These are phyloP conservation scores for Phasianus colchicus DNA, from an alignment of 2,113 vertebrate genomes.

Conservation along the genomic window DNA sequence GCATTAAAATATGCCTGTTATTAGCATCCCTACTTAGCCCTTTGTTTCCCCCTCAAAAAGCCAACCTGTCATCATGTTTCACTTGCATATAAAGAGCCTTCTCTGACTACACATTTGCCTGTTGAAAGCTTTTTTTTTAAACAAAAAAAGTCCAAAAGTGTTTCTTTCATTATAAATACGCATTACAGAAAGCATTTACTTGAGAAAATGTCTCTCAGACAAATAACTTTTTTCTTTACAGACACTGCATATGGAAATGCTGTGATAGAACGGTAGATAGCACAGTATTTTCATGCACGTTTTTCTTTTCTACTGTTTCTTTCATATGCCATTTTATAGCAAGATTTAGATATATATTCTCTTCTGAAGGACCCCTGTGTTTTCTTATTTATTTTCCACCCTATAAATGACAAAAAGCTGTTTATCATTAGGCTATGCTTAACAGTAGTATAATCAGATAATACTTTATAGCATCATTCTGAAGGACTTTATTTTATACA, in stretches of 20 bases:
- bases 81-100: neutral
- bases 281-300: neutral
- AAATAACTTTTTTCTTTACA: neutral
- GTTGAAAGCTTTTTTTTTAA: neutral
- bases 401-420: neutral
- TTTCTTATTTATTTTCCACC: neutral
- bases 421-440: neutral
- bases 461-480: neutral
- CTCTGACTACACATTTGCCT: neutral
- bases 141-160: neutral
- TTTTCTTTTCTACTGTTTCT: neutral
- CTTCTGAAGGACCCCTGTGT: neutral
- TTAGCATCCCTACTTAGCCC: constrained; percentile 38
- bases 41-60: constrained; percentile 34
- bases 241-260: neutral
- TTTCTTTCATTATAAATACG: neutral
- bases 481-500: neutral
- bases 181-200: neutral
- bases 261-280: neutral
- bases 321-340: neutral
- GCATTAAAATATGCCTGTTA: constrained; percentile 22
- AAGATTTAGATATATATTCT: neutral
- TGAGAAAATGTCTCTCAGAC: neutral
- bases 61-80: neutral
- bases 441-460: neutral